Conservation (phyloP, 2,888 invertebrate genomes). For the Lochmaea crataegi region DNA sequence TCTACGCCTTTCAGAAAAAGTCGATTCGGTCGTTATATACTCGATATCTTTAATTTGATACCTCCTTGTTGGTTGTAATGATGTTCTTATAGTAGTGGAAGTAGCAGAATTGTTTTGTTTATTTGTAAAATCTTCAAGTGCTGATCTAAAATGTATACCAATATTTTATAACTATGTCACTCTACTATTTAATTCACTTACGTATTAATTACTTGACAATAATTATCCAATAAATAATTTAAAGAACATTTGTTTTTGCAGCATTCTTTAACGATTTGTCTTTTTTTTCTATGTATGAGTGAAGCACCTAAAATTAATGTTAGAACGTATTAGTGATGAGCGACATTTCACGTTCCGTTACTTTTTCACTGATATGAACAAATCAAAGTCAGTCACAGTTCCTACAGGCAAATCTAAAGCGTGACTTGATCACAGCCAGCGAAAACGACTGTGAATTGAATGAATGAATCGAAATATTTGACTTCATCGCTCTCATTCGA, state of each 20-base stretch:
- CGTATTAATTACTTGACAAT: slow-evolving; percentile 37
- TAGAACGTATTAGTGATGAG: too few relatives aligned
- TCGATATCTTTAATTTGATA: neutral
- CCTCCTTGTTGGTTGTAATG: neutral
- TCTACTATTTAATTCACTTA: slow-evolving; percentile 18
- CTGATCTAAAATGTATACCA: slow-evolving; percentile 17
- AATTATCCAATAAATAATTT: slow-evolving; percentile 37
- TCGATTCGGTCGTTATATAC: neutral
- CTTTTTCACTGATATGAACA: too few relatives aligned
- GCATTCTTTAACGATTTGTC: slow-evolving; percentile 41
- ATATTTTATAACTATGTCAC: neutral
- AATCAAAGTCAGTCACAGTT: too few relatives aligned
- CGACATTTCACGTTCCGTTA: too few relatives aligned
- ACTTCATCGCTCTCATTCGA: too few relatives aligned
- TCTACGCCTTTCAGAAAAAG: neutral
- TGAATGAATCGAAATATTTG: too few relatives aligned
- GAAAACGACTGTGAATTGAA: too few relatives aligned
- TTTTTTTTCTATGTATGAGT: slow-evolving; percentile 33
- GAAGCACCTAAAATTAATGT: slow-evolving; percentile 12
- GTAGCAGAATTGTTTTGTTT: too few relatives aligned
- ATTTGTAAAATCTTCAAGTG: slow-evolving; percentile 30
- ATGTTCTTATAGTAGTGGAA: neutral
- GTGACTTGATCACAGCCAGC: too few relatives aligned
- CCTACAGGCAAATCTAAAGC: too few relatives aligned
- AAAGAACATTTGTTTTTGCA: slow-evolving; percentile 40